Conservation (phyloP, 2,888 invertebrate species). For the Papilio protenor region DNA sequence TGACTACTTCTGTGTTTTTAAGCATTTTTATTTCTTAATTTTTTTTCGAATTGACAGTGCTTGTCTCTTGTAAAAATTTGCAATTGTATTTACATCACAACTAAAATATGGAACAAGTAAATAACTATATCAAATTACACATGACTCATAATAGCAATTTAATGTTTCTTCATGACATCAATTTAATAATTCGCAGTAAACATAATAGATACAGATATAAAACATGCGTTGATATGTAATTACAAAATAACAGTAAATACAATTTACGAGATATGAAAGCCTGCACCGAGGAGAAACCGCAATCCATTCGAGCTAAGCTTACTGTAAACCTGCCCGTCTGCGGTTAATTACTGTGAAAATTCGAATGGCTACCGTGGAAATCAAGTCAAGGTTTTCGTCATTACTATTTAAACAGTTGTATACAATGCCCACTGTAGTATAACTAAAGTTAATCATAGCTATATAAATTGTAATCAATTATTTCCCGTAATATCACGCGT, state of each 20-base stretch:
- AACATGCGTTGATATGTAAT: neutral
- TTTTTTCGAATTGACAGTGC: no score
- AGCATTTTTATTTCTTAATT: no score
- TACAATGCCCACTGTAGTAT: neutral
- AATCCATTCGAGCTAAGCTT: constrained; percentile 24
- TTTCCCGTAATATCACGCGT: neutral
- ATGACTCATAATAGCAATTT: no score
- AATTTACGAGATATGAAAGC: constrained; percentile 28
- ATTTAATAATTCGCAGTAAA: neutral
- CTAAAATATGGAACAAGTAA: no score
- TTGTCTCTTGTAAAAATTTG: no score
- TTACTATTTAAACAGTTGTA: neutral
- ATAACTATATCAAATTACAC: neutral
- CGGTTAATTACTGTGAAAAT: constrained; percentile 32
- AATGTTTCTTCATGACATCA: no score
- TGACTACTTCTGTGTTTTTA: no score
- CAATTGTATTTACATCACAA: no score
- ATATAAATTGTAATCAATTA: neutral
- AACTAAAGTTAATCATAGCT: neutral
- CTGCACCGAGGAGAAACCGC: constrained; percentile 39
- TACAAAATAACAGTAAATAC: constrained; percentile 35
- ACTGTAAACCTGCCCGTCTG: constrained; percentile 30
- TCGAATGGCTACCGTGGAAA: constrained; percentile 17
- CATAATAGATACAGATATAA: neutral
- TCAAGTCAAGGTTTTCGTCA: constrained; percentile 8